Evolutionary conservation across 2,797 vertebrate species (phyloP), one percentile per base, ranked within the genome.

Genomic region (Gambusia yucatana): DNA sequence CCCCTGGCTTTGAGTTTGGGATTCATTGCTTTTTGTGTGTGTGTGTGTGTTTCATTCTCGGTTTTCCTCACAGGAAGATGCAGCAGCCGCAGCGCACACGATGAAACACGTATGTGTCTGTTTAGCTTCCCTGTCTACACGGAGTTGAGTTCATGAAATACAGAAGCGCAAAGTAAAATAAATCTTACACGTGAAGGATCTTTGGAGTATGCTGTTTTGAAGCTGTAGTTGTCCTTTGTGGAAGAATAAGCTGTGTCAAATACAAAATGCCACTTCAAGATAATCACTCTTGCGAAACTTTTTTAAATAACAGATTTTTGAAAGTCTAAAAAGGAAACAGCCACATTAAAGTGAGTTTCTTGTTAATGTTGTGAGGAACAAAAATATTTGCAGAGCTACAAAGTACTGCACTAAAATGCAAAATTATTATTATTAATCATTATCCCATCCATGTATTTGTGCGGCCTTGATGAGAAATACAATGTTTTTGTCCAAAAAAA

Each of bases 21-120:
- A 36, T 39, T 1, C 20, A 30, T 36, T 13, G 2, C 28, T 48
- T 25, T 73, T 0, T 22, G 16, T 48, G 4, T 6, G 36, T 39
- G 39, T 41, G 39, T 41, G 41, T 41, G 39, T 41, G 36, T 39
- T 6, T 41, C 20, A 22, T 50, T 50, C 39, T 52, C n/a, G 30
- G 28, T 57, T 33, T 33, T n/a, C 1, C 50, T 47, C 88, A 71
- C 93, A 98, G 97, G 95, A 89, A 94, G 91, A 91, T 98, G 97
- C 94, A 94, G 88, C 82, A 91, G 69, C 47, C 71, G 97, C 94
- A 94, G 20, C 46, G 72, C 74, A 3, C 25, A 77, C 16, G 92
- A 88, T 67, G 96, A 96, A 78, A 96, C 93, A 95, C 91, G 97
- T 98, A 92, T 44, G 93, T 80, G 80, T 9, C 3, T 25, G 36